Conservation (phyloP, 2,113 vertebrate genomes). For the Xyliphius kryptos region DNA sequence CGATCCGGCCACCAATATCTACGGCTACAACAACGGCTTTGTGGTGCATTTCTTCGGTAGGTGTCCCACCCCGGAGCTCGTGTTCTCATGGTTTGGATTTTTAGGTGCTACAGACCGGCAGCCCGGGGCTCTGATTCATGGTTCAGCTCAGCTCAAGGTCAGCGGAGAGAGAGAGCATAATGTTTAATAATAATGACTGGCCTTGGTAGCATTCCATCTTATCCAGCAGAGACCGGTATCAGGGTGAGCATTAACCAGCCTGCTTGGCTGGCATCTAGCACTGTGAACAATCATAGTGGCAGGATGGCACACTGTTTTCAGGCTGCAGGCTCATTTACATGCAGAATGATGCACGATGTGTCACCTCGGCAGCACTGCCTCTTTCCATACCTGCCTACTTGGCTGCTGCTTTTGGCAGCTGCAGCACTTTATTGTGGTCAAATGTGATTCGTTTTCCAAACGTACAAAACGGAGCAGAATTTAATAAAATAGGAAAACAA, state of each 20-base stretch:
- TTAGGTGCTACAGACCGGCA: neutral
- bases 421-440: neutral
- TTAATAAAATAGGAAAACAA: too few relatives aligned
- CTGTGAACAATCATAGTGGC: constrained; percentile 39
- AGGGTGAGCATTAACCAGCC: constrained; percentile 38
- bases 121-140: neutral
- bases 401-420: constrained; percentile 13
- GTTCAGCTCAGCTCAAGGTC: constrained; percentile 15
- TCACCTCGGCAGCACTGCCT: constrained; percentile 9
- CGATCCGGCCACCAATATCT: constrained; percentile 78
- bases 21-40: constrained; percentile 88
- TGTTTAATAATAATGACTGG: neutral
- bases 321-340: constrained; percentile 28
- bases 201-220: neutral
- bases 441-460: too few relatives aligned
- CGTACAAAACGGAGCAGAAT: too few relatives aligned
- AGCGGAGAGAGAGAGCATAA: neutral
- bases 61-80: constrained; percentile 18
- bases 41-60: constrained; percentile 93
- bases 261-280: constrained; percentile 49
- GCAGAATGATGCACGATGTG: constrained; percentile 23
- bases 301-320: constrained; percentile 47
- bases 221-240: constrained; percentile 34
- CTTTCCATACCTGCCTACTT: constrained; percentile 15
- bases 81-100: neutral